Conservation (phyloP, 2,797 vertebrate genomes). For the Cichlasoma orientale region DNA sequence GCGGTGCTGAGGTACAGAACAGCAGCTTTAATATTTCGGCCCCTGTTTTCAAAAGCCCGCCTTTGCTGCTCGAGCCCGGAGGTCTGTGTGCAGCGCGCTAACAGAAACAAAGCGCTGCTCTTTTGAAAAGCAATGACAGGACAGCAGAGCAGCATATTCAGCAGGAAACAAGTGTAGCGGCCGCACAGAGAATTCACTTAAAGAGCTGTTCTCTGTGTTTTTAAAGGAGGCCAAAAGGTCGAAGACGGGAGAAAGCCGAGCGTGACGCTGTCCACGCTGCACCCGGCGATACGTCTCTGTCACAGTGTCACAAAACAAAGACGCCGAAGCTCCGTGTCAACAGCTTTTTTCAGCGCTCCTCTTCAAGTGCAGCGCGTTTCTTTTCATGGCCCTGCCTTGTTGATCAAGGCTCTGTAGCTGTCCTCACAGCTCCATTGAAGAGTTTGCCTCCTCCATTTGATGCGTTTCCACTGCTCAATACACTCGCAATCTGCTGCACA, state of each 20-base stretch:
- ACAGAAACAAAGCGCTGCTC: slow-evolving; percentile 2
- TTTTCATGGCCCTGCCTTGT: slow-evolving; percentile 33
- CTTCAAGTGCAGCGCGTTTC: slow-evolving; percentile 24
- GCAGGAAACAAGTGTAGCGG: neutral
- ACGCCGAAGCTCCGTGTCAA: neutral
- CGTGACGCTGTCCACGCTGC: neutral
- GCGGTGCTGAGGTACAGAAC: neutral
- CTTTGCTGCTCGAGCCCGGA: neutral
- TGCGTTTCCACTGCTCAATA: slow-evolving; percentile 26
- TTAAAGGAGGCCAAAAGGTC: slow-evolving; percentile 9
- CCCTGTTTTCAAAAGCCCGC: slow-evolving; percentile 6
- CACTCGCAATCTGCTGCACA: slow-evolving; percentile 9
- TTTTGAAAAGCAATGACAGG: neutral
- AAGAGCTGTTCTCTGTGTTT: neutral
- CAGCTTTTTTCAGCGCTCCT: slow-evolving; percentile 1
- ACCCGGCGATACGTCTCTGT: slow-evolving; percentile 25
- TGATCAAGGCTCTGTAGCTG: slow-evolving; percentile 27
- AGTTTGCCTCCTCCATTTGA: slow-evolving; percentile 35
- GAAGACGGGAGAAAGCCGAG: neutral
- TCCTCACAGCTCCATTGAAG: slow-evolving; percentile 18
- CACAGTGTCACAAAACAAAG: slow-evolving; percentile 22
- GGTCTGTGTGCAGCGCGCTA: slow-evolving; percentile 2
- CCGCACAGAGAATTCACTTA: neutral
- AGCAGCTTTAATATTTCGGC: slow-evolving; percentile 11
- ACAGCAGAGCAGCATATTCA: neutral